Base-by-base conservation (phyloP, 2,113 vertebrate species). In the Nerophis ophidion region DNA sequence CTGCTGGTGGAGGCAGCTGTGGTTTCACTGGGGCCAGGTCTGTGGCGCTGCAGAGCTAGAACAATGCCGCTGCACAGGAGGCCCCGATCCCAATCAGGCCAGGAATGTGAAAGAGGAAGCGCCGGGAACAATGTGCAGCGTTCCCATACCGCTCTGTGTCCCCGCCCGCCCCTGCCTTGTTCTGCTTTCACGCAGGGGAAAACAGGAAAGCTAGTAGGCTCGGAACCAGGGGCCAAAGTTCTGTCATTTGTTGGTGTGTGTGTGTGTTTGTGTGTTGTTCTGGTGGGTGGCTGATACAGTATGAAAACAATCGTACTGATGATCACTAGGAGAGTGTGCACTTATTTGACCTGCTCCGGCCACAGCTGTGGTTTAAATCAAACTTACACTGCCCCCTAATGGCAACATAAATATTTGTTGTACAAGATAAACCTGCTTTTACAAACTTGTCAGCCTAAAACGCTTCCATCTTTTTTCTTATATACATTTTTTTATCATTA, bases 91-190 rank as follows among this genome's bases (percentile, higher is more conserved):
- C 80, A 87, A 88, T 91, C 89, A 84, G 78, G 16, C 67, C 74
- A 90, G 84, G 88, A 91, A 91, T 91, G 87, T 89, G 85, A 79
- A 82, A 85, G 81, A 90, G 90, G 90, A 91, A 91, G 83, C 79
- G 61, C 65, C 33, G 60, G 65, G 76, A 90, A 91, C 89, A 91
- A 91, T 90, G 81, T 76, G 60, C 61, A 86, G 72, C 68, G 72
- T 84, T 85, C 80, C 82, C 65, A 64, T 74, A 65, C 65, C 47
- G 49, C 71, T 70, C 76, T 70, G 73, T 65, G 76, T 79, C 66
- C 79, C 54, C 75, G 62, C 79, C 81, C 63, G 66, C 62, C 51
- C 71, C 65, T 68, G 77, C 48, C 67, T 73, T 65, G 68, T 53
- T 74, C 78, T 78, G 75, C 77, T 80, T 72, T 67, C 70, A 80